Conservation (phyloP, 1,140 invertebrate species). For the Euura saliciscinereae region DNA sequence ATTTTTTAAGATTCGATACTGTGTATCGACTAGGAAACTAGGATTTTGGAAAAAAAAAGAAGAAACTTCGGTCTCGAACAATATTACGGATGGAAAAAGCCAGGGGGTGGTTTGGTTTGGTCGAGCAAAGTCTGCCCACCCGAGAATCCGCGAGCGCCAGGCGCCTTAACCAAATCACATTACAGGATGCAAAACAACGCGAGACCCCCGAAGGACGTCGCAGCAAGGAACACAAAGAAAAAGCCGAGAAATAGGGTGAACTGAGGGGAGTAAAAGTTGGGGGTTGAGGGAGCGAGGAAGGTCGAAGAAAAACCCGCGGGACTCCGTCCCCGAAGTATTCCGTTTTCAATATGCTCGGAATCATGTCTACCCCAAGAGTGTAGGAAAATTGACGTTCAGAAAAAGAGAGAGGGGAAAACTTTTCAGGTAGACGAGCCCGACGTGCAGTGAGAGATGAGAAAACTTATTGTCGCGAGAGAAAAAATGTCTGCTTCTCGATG, state of each 20-base stretch:
- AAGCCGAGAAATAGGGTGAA: no score
- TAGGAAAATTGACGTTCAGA: not conserved
- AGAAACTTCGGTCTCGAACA: not conserved
- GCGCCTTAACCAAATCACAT: not conserved
- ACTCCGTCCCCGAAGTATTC: not conserved
- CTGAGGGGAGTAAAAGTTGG: no score
- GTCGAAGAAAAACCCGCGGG: not conserved
- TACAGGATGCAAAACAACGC: not conserved
- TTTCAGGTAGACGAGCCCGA: no score
- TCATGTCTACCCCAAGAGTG: not conserved
- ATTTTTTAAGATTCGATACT: not conserved
- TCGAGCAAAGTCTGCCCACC: no score
- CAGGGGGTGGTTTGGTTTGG: not conserved
- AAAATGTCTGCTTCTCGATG: no score
- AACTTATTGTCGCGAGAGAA: no score
- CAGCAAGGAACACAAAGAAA: not conserved
- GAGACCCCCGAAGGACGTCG: not conserved
- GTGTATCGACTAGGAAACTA: not conserved
- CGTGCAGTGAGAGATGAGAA: no score
- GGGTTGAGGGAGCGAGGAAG: not conserved
- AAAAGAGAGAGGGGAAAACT: not conserved
- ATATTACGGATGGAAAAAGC: not conserved
- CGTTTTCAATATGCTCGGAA: slow-evolving; percentile 1
- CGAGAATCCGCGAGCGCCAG: no score
- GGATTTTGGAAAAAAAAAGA: not conserved